Evolutionary conservation across 2,113 vertebrate species (phyloP), one percentile per base, ranked within the genome.

Genomic region (Scophthalmus maximus): DNA sequence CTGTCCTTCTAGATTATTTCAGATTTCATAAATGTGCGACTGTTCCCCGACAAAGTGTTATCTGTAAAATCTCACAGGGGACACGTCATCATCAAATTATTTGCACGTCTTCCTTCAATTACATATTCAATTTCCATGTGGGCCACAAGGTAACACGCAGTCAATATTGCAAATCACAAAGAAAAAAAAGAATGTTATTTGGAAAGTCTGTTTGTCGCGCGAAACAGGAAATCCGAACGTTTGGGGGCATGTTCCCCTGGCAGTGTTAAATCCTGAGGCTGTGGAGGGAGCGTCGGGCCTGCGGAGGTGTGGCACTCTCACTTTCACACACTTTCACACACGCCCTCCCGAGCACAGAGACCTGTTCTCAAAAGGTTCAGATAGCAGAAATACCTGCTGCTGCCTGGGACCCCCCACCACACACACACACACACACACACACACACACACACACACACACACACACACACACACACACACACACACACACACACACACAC

Each of bases 171-270:
- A 4, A 8, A 32, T 32, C 30, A 5, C n/a, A n/a, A n/a, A 32
- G 8, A 32, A 8, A 32, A 5, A 32, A 32, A 32, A 5, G 5
- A 32, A 32, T 32, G 30, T 32, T 32, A 32, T 32, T 32, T 5
- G 30, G 4, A 8, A 32, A 8, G 30, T 8, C 8, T 32, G 30
- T 5, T n/a, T n/a, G n/a, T n/a, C n/a, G n/a, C n/a, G n/a, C n/a
- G 51, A 81, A 81, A 80, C 69, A 70, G 85, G 85, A 87, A 83
- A 72, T 82, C 30, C 42, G 30, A 50, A 60, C n/a, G 15, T 23
- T n/a, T n/a, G n/a, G 34, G 30, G 52, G 38, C 68, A 32, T 68
- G 51, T 59, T 56, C 29, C 58, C 36, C n/a, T 61, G 60, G n/a
- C 51, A 20, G 27, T 77, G 73, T 47, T 61, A 42, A 30, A 46